Percentiles rank a stretch among this genome's conserved stretches.
These are phyloP conservation scores for Cygnus atratus DNA, from an alignment of 2,113 vertebrate genomes.

Conservation along the genomic window DNA sequence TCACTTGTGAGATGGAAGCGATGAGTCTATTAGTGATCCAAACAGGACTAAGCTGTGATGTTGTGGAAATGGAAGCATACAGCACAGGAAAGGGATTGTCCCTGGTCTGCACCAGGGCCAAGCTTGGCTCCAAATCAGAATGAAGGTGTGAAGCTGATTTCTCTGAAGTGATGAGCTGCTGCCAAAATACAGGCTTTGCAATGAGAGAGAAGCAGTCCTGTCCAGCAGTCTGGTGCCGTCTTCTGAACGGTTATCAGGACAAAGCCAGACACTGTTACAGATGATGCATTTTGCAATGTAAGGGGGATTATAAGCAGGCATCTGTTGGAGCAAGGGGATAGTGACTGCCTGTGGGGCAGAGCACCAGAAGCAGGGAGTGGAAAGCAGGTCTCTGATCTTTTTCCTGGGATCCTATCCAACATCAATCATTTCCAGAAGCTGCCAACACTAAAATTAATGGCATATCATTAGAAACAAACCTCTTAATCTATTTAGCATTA, in stretches of 20 bases:
- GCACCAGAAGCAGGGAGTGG: not conserved
- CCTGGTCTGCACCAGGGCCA: not conserved
- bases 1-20: not conserved
- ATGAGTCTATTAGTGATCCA: not conserved
- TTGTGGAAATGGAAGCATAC: not conserved
- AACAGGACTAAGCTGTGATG: not conserved
- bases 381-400: not conserved
- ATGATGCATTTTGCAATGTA: not conserved
- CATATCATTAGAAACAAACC: not conserved
- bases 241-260: not conserved
- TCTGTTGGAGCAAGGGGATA: not conserved
- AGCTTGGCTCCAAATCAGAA: not conserved
- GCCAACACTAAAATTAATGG: constrained; percentile 15
- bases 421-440: not conserved
- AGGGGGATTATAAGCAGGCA: not conserved
- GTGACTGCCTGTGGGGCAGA: not conserved
- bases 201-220: not conserved
- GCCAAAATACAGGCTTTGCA: not conserved
- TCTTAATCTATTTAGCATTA: not conserved
- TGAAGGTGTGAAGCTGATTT: not conserved
- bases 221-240: not conserved
- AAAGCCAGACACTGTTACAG: not conserved
- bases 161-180: not conserved
- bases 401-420: not conserved
- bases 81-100: not conserved